A percentile compares a stretch with the other conserved stretches of the same genome.
Conservation (phyloP, 2,888 invertebrate species). For the Lissocephala sabroskyi region DNA sequence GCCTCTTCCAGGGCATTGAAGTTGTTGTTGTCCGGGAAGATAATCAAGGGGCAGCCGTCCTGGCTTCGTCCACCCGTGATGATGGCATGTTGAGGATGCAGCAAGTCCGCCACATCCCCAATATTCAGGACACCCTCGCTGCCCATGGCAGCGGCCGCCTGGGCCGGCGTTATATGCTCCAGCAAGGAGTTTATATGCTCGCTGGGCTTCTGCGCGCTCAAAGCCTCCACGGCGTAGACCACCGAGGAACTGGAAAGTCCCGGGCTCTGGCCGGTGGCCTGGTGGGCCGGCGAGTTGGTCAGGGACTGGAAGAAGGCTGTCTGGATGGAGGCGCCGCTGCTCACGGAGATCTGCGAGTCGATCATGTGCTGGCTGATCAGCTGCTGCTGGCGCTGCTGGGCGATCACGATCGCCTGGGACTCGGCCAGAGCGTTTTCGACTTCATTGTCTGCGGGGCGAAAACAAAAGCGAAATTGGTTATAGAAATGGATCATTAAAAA, state of each 20-base stretch:
- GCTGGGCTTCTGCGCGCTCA: slow-evolving; percentile 36
- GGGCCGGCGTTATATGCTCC: slow-evolving; percentile 65
- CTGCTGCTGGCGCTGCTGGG: slow-evolving; percentile 53
- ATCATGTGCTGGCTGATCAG: slow-evolving; percentile 65
- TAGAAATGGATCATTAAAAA: too few relatives aligned
- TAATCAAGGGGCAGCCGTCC: slow-evolving; percentile 93
- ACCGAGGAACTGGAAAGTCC: slow-evolving; percentile 41
- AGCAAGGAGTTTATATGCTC: slow-evolving; percentile 67
- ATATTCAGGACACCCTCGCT: slow-evolving; percentile 69
- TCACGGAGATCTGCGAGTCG: slow-evolving; percentile 71
- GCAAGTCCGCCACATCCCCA: slow-evolving; percentile 85
- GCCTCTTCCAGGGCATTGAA: slow-evolving; percentile 86
- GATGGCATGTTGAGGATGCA: slow-evolving; percentile 91
- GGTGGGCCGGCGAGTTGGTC: slow-evolving; percentile 52
- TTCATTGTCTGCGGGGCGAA: slow-evolving; percentile 58
- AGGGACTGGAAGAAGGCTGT: slow-evolving; percentile 69
- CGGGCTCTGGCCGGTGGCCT: slow-evolving; percentile 23
- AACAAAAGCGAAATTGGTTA: background rate
- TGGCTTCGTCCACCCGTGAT: slow-evolving; percentile 94
- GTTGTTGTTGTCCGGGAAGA: slow-evolving; percentile 94
- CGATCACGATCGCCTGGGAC: slow-evolving; percentile 64
- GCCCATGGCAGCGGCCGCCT: slow-evolving; percentile 62
- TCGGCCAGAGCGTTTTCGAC: slow-evolving; percentile 63
- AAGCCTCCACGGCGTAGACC: slow-evolving; percentile 52
- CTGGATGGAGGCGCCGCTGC: slow-evolving; percentile 70